These are phyloP conservation scores for Corvus hawaiiensis DNA, from an alignment of 2,113 vertebrate species.

Conservation along the genomic window DNA sequence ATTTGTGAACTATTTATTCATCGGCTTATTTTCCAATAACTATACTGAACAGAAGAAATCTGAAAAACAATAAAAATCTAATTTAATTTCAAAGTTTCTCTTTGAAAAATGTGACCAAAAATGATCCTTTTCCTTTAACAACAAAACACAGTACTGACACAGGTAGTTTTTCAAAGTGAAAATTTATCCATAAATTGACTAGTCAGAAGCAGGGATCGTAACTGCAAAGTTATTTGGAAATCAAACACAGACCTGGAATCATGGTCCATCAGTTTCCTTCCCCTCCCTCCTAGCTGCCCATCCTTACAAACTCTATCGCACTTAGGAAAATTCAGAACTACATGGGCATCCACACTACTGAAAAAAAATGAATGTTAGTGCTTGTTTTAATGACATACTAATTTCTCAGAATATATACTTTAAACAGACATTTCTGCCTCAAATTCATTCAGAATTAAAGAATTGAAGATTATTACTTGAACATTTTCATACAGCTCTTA, in stretches of 20 bases:
- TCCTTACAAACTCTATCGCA: background rate
- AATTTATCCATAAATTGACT: background rate
- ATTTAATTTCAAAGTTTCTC: background rate
- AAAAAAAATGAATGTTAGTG: background rate
- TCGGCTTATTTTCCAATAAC: background rate
- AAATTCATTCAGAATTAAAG: background rate
- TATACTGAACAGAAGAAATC: background rate
- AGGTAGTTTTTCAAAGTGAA: background rate
- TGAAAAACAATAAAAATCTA: background rate
- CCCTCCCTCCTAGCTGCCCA: background rate
- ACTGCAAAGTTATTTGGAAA: background rate
- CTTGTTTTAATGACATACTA: background rate
- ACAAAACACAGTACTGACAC: background rate
- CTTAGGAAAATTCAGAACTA: background rate
- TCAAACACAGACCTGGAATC: background rate
- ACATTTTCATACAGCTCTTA: background rate
- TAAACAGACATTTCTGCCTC: background rate
- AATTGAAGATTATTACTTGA: background rate
- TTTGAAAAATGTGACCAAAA: background rate
- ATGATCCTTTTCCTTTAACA: background rate
- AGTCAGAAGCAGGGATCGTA: background rate
- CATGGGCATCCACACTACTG: background rate
- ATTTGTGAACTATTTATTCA: conserved; percentile 1
- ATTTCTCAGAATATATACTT: background rate
- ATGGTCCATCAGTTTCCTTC: background rate